Conservation (phyloP, 2,113 vertebrate genomes). For the Acrocephalus arundinaceus region DNA sequence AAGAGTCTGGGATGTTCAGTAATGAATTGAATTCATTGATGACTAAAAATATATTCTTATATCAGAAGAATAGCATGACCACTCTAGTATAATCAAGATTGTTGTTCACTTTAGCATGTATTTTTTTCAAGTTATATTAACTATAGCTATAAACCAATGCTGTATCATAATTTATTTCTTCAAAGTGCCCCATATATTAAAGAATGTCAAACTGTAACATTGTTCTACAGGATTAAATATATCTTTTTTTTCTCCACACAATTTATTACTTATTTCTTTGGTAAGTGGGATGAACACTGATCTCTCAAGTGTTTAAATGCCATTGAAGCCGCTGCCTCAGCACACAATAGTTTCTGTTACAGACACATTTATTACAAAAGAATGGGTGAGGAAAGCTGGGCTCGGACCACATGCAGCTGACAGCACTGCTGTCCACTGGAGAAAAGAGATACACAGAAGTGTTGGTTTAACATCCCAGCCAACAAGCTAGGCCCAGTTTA, state of each 20-base stretch:
- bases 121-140: not conserved
- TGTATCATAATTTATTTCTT: not conserved
- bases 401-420: conserved; percentile 14
- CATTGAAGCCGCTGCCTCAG: not conserved
- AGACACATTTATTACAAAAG: conserved; percentile 3
- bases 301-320: not conserved
- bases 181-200: not conserved
- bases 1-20: not conserved
- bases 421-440: not conserved
- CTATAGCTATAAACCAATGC: not conserved
- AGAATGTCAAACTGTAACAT: not conserved
- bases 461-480: conserved; percentile 69
- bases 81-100: not conserved
- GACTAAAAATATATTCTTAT: not conserved
- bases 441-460: conserved; percentile 36
- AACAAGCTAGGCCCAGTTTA: conserved; percentile 46
- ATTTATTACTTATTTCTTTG: not conserved
- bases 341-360: not conserved
- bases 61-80: not conserved
- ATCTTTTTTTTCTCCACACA: not conserved
- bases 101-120: not conserved
- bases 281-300: not conserved
- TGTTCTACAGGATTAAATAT: not conserved
- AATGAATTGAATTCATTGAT: not conserved
- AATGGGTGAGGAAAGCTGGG: not conserved